Percentiles rank a stretch among this genome's conserved stretches.
phyloP scores from a whole-genome alignment of 2,888 invertebrate genomes.

The Trimorus sp. region DNA sequence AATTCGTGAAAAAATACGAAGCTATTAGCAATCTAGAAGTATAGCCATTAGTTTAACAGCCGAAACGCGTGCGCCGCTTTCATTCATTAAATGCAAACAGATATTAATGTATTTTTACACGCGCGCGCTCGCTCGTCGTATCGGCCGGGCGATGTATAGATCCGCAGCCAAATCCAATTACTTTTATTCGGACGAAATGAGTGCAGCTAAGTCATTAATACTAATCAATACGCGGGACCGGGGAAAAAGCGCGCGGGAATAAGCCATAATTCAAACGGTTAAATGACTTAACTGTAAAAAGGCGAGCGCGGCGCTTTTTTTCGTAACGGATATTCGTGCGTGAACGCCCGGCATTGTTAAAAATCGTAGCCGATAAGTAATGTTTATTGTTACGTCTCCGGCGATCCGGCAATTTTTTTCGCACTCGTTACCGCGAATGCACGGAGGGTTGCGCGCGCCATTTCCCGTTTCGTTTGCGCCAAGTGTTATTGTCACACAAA shows the following conservation, averaged over 20 bases:
- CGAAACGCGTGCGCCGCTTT: conserved; percentile 77
- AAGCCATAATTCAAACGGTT: conserved; percentile 81
- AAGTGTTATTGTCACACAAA: conserved; percentile 55
- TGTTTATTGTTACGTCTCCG: conserved; percentile 81
- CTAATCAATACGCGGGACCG: conserved; percentile 80
- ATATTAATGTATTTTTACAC: conserved; percentile 82
- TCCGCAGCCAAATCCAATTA: conserved; percentile 82
- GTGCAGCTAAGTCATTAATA: conserved; percentile 82
- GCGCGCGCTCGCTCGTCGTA: conserved; percentile 68
- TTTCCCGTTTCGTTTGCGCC: conserved; percentile 56
- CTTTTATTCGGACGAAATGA: conserved; percentile 82
- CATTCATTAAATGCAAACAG: conserved; percentile 82
- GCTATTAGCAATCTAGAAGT: conserved; percentile 79
- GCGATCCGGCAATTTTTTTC: conserved; percentile 55
- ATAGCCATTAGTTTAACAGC: conserved; percentile 80
- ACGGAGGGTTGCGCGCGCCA: conserved; percentile 39
- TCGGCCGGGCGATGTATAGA: conserved; percentile 70
- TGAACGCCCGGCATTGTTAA: conserved; percentile 75
- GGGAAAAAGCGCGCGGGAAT: conserved; percentile 74
- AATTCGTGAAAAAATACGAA: conserved; percentile 72
- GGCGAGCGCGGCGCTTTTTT: conserved; percentile 73
- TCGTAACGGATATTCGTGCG: conserved; percentile 66
- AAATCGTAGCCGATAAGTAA: conserved; percentile 80
- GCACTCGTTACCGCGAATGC: conserved; percentile 45
- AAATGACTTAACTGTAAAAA: conserved; percentile 82